Conservation (phyloP, 2,797 vertebrate genomes). For the Pseudochaenichthys georgianus region DNA sequence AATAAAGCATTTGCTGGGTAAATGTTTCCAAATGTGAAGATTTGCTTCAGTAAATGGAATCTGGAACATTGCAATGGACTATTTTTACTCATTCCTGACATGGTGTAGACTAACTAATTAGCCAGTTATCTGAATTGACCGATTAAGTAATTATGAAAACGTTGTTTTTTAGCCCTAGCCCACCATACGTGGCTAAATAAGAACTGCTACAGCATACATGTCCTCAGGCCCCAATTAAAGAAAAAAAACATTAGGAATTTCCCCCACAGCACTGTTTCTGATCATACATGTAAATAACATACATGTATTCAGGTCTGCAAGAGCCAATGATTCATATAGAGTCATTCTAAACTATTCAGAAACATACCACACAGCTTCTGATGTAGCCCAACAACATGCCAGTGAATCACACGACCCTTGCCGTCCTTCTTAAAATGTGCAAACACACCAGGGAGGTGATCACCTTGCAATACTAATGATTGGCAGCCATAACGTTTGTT, state of each 20-base stretch:
- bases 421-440: slow-evolving; percentile 39
- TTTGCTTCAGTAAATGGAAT: background rate
- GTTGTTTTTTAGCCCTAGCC: background rate
- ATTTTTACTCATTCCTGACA: background rate
- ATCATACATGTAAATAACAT: slow-evolving; percentile 22
- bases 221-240: slow-evolving; percentile 22
- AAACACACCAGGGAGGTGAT: slow-evolving; percentile 44
- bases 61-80: background rate
- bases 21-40: background rate
- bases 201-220: background rate
- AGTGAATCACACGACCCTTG: slow-evolving; percentile 34
- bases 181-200: background rate
- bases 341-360: slow-evolving; percentile 4
- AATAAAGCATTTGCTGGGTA: background rate
- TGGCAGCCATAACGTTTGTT: slow-evolving; percentile 34
- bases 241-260: slow-evolving; percentile 1
- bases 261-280: background rate
- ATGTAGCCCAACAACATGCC: background rate
- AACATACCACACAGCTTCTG: background rate
- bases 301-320: slow-evolving; percentile 11
- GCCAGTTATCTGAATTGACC: background rate
- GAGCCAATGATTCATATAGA: slow-evolving; percentile 10
- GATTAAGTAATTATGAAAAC: slow-evolving; percentile 5
- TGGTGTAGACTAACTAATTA: background rate
- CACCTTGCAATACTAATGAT: slow-evolving; percentile 18